phyloP scores from a whole-genome alignment of 2,113 vertebrate species.

The Mus spicilegus region DNA sequence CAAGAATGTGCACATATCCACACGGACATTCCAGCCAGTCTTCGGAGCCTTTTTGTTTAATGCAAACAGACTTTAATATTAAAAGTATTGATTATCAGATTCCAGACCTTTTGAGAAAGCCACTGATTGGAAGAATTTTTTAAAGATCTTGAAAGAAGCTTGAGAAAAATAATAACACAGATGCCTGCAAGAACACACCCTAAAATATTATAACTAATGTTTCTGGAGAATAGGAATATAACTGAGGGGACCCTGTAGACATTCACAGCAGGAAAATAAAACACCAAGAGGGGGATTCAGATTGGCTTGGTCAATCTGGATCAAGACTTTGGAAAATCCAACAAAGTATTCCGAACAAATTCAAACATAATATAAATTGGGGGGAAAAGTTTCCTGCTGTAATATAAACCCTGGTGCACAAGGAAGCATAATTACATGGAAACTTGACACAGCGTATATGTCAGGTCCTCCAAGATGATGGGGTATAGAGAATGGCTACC shows the following conservation, averaged over 20 bases:
- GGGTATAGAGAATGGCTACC: background rate
- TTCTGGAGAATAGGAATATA: background rate
- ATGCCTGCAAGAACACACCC: background rate
- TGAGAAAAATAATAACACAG: background rate
- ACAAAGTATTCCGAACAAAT: background rate
- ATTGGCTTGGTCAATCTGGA: background rate
- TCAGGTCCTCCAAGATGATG: background rate
- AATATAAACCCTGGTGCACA: background rate
- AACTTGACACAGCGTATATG: background rate
- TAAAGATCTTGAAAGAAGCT: background rate
- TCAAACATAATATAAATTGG: background rate
- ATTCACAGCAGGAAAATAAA: background rate
- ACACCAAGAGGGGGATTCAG: background rate
- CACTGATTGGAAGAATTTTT: background rate
- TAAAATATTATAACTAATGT: constrained; percentile 1
- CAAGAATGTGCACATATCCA: no score
- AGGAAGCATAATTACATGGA: background rate
- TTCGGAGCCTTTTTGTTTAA: background rate
- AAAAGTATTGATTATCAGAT: background rate
- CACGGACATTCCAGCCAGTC: background rate
- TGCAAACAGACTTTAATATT: background rate
- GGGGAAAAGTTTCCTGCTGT: background rate
- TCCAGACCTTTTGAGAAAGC: background rate
- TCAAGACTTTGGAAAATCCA: background rate
- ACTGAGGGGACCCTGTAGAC: background rate